phyloP scores from a whole-genome alignment of 2,113 vertebrate species.

The Chitala chitala region DNA sequence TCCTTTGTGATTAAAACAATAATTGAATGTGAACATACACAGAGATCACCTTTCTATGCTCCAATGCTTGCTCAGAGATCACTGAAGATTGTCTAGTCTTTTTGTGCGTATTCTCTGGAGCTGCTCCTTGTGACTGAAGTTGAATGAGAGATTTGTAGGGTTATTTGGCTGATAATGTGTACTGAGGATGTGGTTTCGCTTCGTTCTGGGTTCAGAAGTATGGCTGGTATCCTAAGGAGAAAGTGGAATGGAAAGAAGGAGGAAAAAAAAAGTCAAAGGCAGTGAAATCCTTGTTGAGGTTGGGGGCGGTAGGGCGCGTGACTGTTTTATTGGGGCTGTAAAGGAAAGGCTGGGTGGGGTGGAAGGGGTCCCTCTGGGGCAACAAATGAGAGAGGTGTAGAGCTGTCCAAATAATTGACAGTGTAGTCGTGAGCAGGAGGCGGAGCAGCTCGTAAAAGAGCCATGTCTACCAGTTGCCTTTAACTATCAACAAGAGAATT shows the following conservation, averaged over 20 bases:
- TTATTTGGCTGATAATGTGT: too few relatives aligned
- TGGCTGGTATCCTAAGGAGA: not conserved
- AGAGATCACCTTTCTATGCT: not conserved
- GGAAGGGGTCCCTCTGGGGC: not conserved
- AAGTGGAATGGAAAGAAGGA: not conserved
- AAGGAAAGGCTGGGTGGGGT: not conserved
- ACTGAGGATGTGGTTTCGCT: too few relatives aligned
- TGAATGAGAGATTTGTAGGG: not conserved
- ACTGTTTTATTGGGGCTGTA: not conserved
- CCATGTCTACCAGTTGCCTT: not conserved
- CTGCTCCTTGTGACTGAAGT: not conserved
- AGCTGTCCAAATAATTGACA: not conserved
- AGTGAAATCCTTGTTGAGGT: not conserved
- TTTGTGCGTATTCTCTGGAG: not conserved
- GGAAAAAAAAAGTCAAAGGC: not conserved
- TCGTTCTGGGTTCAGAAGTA: not conserved
- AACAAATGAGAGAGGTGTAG: not conserved
- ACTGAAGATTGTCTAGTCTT: conserved; percentile 1
- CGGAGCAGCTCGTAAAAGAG: not conserved
- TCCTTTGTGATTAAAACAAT: not conserved
- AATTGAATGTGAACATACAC: not conserved
- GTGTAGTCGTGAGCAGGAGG: not conserved
- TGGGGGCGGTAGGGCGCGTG: not conserved
- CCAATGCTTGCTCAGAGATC: conserved; percentile 2
- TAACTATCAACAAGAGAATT: not conserved